These are phyloP conservation scores for Rynchops niger DNA, from an alignment of 2,113 vertebrate species.

Conservation along the genomic window DNA sequence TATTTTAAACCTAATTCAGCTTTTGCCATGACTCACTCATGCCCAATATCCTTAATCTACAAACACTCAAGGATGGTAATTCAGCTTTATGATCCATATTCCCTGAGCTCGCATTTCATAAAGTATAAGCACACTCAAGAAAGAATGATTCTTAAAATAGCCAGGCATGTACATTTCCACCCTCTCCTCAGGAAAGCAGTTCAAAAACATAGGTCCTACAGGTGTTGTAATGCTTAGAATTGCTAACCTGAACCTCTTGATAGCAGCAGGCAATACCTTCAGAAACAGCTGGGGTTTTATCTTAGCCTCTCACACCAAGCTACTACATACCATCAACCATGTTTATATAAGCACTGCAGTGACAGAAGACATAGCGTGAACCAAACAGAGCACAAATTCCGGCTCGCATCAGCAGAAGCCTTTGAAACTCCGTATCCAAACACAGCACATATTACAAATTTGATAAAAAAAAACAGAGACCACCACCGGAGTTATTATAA, in stretches of 20 bases:
- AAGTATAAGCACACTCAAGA: slow-evolving; percentile 1
- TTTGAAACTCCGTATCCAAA: not conserved
- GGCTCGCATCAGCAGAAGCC: not conserved
- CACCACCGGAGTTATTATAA: not conserved
- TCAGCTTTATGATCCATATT: slow-evolving; percentile 27
- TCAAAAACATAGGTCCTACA: not conserved
- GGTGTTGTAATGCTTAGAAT: slow-evolving; percentile 25
- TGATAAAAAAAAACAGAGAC: not conserved
- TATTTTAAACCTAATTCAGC: not conserved
- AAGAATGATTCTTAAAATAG: slow-evolving; percentile 38
- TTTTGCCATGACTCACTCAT: not conserved
- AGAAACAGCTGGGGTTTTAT: slow-evolving; percentile 52
- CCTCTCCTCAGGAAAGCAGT: not conserved
- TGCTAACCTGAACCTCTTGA: slow-evolving; percentile 47
- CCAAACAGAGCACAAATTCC: slow-evolving; percentile 9
- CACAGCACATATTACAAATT: not conserved
- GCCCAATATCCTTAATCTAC: not conserved
- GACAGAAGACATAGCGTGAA: slow-evolving; percentile 31
- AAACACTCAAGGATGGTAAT: not conserved
- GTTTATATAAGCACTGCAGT: slow-evolving; percentile 30
- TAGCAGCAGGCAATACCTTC: slow-evolving; percentile 1
- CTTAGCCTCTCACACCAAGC: slow-evolving; percentile 47
- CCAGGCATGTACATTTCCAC: not conserved
- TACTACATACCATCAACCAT: slow-evolving; percentile 20
- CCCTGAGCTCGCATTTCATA: not conserved